Conservation (phyloP, 2,113 vertebrate species). For the Phylloscopus trochilus region DNA sequence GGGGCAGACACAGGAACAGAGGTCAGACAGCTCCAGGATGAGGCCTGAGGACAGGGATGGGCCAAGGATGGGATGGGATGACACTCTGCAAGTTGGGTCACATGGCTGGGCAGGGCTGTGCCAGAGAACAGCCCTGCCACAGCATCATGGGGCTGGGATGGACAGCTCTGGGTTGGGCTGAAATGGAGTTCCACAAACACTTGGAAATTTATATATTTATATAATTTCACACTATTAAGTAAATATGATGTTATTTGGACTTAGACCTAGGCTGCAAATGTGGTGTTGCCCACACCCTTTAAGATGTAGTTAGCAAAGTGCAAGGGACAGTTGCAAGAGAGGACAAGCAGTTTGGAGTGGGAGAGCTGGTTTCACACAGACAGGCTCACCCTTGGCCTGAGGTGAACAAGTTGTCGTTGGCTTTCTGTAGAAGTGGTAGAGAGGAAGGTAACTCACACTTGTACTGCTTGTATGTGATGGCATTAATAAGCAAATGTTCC, state of each 20-base stretch:
- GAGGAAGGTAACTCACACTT: neutral
- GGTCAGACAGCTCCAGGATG: neutral
- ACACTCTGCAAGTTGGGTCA: neutral
- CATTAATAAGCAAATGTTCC: neutral
- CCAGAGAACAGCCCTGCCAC: neutral
- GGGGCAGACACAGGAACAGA: neutral
- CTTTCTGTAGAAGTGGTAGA: neutral
- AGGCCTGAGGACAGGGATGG: too few relatives aligned
- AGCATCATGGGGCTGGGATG: accelerated
- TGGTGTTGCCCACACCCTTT: neutral
- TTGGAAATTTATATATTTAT: neutral
- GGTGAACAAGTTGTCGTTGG: neutral
- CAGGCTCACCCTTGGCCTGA: neutral
- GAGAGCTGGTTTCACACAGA: neutral
- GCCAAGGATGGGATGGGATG: neutral
- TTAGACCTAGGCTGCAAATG: neutral
- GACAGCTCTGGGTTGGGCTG: neutral
- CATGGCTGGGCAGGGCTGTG: neutral
- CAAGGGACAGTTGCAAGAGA: neutral
- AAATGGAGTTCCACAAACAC: neutral
- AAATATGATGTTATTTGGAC: neutral
- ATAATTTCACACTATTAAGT: neutral
- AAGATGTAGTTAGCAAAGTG: neutral
- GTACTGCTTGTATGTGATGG: neutral
- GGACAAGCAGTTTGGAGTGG: neutral